Evolutionary conservation across 2,797 vertebrate species (phyloP), one percentile per base, ranked within the genome.

Genomic region (Pseudotriccus pelzelni): DNA sequence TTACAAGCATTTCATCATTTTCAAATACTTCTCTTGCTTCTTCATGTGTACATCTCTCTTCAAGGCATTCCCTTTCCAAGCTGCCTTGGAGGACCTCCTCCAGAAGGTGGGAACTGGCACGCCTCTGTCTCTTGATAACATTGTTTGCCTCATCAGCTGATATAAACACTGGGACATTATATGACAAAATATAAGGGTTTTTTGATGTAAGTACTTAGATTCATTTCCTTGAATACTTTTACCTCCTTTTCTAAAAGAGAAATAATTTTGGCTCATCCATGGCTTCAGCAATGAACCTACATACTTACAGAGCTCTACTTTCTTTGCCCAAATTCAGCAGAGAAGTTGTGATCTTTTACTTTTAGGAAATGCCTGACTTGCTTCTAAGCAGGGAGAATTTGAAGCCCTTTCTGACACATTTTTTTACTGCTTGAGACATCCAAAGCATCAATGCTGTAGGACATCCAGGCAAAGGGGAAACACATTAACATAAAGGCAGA

Each of bases 11-110:
- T 5, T 60, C 86, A 3, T 70, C 78, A 5, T 99, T 70, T 92
- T 99, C 99, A 68, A 99, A 99, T 55, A 92, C 98, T 94, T 99
- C 99, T 59, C 99, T 98, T 10, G 99, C 99, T 94, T 99, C 99
- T 92, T 99, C 99, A 6, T 95, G 97, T 7, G 32, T 95, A 62
- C 99, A 99, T 17, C 32, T 70, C 96, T 99, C 99, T 96, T 99
- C 99, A 0, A 96, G 84, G 46, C 99, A 99, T 93, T 99, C 99
- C 25, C 98, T 97, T 97, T 99, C 99, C 97, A 99, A 97, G 96
- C 98, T 98, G 9, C 99, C 99, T 95, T 98, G 89, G 7, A 98
- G 94, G 20, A 99, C 13, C 96, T 99, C 99, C 94, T 99, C 99
- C 75, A 99, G 2, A 27, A 98, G 69, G 1, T 98, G 97, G 32